Conservation (phyloP, 1,140 invertebrate genomes). For the Zophobas atratus region DNA sequence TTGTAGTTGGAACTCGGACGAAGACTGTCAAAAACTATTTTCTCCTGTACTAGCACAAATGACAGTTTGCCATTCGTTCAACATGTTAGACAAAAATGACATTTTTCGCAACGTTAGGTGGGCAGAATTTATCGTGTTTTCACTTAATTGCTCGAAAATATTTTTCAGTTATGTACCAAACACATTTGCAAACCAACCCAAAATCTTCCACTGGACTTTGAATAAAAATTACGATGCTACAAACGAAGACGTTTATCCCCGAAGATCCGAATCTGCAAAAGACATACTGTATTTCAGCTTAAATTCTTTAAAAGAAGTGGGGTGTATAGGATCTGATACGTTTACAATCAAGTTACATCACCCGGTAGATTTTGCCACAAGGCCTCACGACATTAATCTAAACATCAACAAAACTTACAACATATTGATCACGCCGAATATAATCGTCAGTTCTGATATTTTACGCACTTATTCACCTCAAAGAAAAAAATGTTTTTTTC, state of each 20-base stretch:
- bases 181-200: neutral
- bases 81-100: neutral
- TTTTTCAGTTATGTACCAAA: neutral
- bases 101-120: neutral
- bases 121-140: neutral
- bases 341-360: no score
- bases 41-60: neutral
- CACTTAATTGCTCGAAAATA: neutral
- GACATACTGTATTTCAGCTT: neutral
- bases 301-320: neutral
- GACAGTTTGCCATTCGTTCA: neutral
- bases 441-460: constrained; percentile 67
- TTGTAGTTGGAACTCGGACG: no score
- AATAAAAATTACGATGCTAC: neutral
- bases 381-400: no score
- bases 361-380: no score
- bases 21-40: neutral
- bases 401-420: neutral
- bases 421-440: constrained; percentile 1
- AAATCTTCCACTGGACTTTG: neutral
- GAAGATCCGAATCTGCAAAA: neutral
- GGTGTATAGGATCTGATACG: no score
- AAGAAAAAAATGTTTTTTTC: constrained; percentile 73
- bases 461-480: constrained; percentile 69
- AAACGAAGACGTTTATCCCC: neutral